A percentile compares a stretch with the other conserved stretches of the same genome.
Conservation (phyloP, 2,797 vertebrate genomes). For the Pempheris klunzingeri region DNA sequence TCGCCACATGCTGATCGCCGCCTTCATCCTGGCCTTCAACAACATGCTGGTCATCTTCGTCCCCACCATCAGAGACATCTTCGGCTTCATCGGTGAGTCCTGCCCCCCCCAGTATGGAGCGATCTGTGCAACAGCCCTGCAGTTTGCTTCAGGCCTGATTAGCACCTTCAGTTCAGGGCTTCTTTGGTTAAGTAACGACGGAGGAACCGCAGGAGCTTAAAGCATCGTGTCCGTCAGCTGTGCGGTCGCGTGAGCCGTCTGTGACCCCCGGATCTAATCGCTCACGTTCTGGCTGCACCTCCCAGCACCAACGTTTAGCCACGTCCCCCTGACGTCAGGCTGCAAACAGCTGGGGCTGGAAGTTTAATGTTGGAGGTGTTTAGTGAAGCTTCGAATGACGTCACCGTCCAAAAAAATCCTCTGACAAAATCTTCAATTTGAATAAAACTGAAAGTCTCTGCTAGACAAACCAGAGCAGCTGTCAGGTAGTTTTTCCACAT, state of each 20-base stretch:
- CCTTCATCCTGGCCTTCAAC: conserved; percentile 89
- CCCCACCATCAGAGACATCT: conserved; percentile 97
- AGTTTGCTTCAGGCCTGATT: conserved; percentile 10
- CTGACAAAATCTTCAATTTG: no score
- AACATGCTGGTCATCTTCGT: conserved; percentile 96
- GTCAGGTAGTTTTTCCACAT: no score
- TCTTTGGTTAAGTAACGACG: conserved; percentile 35
- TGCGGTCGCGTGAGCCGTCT: conserved; percentile 45
- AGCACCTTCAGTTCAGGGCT: conserved; percentile 35
- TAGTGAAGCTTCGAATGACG: no score
- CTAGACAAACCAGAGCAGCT: no score
- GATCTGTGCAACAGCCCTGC: background rate
- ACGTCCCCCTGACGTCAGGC: no score
- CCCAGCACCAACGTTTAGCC: background rate
- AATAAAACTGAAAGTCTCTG: no score
- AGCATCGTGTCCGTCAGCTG: conserved; percentile 27
- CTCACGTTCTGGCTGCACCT: background rate
- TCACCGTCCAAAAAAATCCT: no score
- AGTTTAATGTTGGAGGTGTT: no score
- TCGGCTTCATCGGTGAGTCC: conserved; percentile 98
- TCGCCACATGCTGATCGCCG: conserved; percentile 92
- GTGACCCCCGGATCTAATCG: conserved; percentile 14
- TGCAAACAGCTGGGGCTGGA: no score
- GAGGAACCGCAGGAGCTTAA: conserved; percentile 50
- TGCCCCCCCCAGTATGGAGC: background rate